Evolutionary conservation across 2,797 vertebrate genomes (phyloP), one percentile per base, ranked within the genome.

Genomic region (Sylvilagus floridanus): DNA sequence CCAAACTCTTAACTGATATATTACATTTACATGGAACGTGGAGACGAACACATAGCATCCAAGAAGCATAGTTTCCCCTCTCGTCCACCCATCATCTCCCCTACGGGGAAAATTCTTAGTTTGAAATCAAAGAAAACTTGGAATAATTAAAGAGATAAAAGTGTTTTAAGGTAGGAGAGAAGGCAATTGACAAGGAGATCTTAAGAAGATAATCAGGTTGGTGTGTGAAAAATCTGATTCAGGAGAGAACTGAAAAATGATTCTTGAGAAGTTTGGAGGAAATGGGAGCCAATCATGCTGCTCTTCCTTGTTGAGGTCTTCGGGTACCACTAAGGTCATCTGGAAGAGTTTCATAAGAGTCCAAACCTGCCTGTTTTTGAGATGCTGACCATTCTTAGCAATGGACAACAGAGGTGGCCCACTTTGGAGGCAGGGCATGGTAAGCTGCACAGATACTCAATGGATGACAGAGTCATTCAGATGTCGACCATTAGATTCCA

Each of bases 71-170:
- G 0, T 63, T 89, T 71, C 19, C 30, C 89, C 73, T 88, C 52
- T 92, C 6, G 16, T 21, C 42, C 13, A n/a, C 4, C 0, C 13
- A 35, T 4, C 2, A 37, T 35, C 7, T 68, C 30, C 4, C 16
- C 60, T 78, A 60, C 60, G 37, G 37, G 71, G 16, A 78, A 65
- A 88, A 73, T 63, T 60, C n/a, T 42, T 66, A 17, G 63, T 93
- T 73, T 77, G 52, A 81, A 88, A 91, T 4, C 13, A 73, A 85
- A 62, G n/a, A 76, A 82, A 92, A 79, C 14, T 69, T 77, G 63
- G 42, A 63, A 9, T 68, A 52, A 35, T n/a, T 84, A 78, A 57
- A 62, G 9, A 72, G 17, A 66, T 2, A n/a, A 77, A 68, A 60
- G 7, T 21, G 68, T 65, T 93, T 84, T 84, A 42, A 82, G 7